These are phyloP conservation scores for Leucosticte australis DNA, from an alignment of 2,113 vertebrate species.

Conservation along the genomic window DNA sequence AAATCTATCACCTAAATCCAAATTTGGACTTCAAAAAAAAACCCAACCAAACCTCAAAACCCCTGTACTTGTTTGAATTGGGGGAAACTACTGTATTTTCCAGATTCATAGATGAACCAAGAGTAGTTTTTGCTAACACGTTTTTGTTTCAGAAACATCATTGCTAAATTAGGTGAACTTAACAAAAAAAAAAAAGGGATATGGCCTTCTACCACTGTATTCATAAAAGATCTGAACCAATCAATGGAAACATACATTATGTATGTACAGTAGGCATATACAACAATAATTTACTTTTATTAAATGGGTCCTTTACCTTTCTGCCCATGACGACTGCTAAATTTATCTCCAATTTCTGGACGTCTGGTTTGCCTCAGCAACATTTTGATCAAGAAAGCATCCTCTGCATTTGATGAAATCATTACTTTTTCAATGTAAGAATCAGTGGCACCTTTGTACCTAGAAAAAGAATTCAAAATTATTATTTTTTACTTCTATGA, in stretches of 20 bases:
- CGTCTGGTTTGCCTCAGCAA: conserved; percentile 94
- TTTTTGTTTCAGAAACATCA: neutral
- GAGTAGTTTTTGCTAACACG: neutral
- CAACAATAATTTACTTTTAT: neutral
- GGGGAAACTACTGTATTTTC: neutral
- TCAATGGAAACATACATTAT: neutral
- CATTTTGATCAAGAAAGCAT: conserved; percentile 98
- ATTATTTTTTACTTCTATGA: neutral
- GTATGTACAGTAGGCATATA: neutral
- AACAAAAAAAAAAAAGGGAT: neutral
- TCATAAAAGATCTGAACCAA: neutral
- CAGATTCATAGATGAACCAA: neutral
- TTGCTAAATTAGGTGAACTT: neutral
- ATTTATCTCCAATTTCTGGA: conserved; percentile 98
- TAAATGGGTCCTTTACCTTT: conserved; percentile 81
- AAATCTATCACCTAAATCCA: neutral
- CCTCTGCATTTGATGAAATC: conserved; percentile 98
- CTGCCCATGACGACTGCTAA: conserved; percentile 97
- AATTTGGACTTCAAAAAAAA: neutral
- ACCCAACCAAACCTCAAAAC: neutral
- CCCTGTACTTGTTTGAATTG: neutral
- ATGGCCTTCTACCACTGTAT: neutral
- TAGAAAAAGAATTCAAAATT: conserved; percentile 58
- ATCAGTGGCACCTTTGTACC: conserved; percentile 96
- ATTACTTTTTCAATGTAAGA: conserved; percentile 98